A percentile compares a stretch with the other conserved stretches of the same genome.
These are phyloP conservation scores for Diadegma fenestrale DNA, from an alignment of 2,888 invertebrate species.

Conservation along the genomic window DNA sequence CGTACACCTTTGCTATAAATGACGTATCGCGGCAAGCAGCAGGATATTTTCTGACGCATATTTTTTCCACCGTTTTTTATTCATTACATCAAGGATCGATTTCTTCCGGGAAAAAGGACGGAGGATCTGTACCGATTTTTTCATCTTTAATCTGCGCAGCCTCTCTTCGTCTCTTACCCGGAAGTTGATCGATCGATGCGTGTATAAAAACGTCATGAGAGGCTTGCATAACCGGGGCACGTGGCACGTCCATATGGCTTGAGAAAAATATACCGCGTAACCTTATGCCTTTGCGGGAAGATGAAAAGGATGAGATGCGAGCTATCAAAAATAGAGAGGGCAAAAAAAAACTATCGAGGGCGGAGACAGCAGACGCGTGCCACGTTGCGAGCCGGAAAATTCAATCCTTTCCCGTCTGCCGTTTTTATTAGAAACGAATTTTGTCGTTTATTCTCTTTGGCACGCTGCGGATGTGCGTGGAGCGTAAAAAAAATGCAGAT, in stretches of 20 bases:
- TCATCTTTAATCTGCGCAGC: conserved; percentile 39
- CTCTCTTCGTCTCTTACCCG: conserved; percentile 66
- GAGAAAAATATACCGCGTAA: conserved; percentile 49
- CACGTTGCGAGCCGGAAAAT: conserved; percentile 53
- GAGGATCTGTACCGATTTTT: conserved; percentile 53
- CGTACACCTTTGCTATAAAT: conserved; percentile 32
- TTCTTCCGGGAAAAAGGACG: conserved; percentile 74
- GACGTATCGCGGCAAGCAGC: conserved; percentile 20
- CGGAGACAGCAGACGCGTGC: conserved; percentile 59
- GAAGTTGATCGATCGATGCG: conserved; percentile 71
- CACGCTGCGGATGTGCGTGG: background rate
- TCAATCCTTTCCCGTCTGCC: conserved; percentile 52
- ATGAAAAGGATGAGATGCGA: conserved; percentile 49
- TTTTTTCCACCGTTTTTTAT: conserved; percentile 53
- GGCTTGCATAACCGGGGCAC: conserved; percentile 61
- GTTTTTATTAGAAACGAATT: conserved; percentile 9
- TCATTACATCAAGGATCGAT: conserved; percentile 67
- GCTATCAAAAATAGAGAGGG: background rate
- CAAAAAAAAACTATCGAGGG: conserved; percentile 9
- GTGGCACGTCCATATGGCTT: conserved; percentile 58
- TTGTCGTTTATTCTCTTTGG: conserved; percentile 15
- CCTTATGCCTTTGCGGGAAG: conserved; percentile 40
- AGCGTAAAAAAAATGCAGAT: conserved; percentile 67
- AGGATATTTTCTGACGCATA: conserved; percentile 42
- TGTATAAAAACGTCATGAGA: conserved; percentile 35